A percentile compares a stretch with the other conserved stretches of the same genome.
These are phyloP conservation scores for Euura saliciscinereae DNA, from an alignment of 1,140 invertebrate genomes.

Conservation along the genomic window DNA sequence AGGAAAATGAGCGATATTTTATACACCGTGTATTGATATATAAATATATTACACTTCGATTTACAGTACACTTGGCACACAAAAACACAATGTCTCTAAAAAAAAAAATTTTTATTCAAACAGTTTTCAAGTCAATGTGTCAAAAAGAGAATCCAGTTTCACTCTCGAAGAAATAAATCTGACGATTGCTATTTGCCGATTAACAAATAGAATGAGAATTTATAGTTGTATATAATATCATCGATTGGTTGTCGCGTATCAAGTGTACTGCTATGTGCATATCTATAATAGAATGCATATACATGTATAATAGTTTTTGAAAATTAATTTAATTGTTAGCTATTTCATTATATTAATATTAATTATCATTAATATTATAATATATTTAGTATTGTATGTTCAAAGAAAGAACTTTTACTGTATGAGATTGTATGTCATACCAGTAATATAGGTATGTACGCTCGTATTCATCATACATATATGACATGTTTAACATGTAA, in stretches of 20 bases:
- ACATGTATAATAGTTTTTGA: conserved; percentile 34
- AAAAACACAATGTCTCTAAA: conserved; percentile 31
- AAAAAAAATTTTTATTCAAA: too few relatives aligned
- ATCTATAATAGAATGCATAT: conserved; percentile 23
- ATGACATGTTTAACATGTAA: conserved; percentile 61
- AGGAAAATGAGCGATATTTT: too few relatives aligned
- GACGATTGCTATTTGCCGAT: too few relatives aligned
- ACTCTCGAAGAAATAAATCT: too few relatives aligned
- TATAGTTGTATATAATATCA: too few relatives aligned
- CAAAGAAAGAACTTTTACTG: conserved; percentile 41
- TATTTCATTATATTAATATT: conserved; percentile 22
- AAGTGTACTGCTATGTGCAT: conserved; percentile 36
- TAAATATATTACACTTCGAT: conserved; percentile 46
- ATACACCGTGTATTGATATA: conserved; percentile 33
- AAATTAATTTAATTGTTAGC: too few relatives aligned
- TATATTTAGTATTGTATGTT: conserved; percentile 30
- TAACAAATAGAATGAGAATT: too few relatives aligned
- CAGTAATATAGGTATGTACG: conserved; percentile 43
- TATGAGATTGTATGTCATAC: conserved; percentile 42
- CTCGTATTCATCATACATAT: conserved; percentile 36
- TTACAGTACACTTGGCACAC: conserved; percentile 40
- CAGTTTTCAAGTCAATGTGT: too few relatives aligned
- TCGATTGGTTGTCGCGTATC: conserved; percentile 9
- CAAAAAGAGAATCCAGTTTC: too few relatives aligned
- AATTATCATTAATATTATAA: conserved; percentile 14